Evolutionary conservation across 2,113 vertebrate genomes (phyloP).

Genomic region (Ciconia boyciana): DNA sequence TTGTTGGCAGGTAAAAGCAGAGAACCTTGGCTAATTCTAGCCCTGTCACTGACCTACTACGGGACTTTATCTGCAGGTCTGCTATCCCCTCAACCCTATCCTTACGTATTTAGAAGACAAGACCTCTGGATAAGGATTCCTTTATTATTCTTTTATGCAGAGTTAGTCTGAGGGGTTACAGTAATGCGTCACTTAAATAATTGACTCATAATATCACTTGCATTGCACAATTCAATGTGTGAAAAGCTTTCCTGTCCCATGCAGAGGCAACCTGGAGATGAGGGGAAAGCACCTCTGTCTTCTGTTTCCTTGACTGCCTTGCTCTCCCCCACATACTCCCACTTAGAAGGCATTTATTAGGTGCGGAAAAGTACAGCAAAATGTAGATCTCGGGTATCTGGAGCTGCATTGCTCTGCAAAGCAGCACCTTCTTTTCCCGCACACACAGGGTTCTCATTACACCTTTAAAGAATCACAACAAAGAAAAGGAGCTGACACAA

Average conservation of each 20-base stretch:
- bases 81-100: background rate
- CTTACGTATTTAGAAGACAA: background rate
- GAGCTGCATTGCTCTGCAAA: background rate
- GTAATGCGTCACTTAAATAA: background rate
- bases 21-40: background rate
- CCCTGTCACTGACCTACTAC: background rate
- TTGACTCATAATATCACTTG: background rate
- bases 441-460: background rate
- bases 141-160: background rate
- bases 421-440: background rate
- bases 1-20: background rate
- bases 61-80: background rate
- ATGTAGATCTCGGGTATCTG: background rate
- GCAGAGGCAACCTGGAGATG: background rate
- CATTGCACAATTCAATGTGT: background rate
- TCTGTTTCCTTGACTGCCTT: background rate
- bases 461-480: slow-evolving; percentile 12
- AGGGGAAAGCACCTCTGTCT: background rate
- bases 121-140: background rate
- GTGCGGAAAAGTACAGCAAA: background rate
- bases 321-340: background rate
- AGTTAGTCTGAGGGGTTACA: background rate
- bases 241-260: background rate
- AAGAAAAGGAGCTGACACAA: slow-evolving; percentile 55
- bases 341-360: background rate